These are phyloP conservation scores for Gila robusta DNA, from an alignment of 2,797 vertebrate species.

Conservation along the genomic window DNA sequence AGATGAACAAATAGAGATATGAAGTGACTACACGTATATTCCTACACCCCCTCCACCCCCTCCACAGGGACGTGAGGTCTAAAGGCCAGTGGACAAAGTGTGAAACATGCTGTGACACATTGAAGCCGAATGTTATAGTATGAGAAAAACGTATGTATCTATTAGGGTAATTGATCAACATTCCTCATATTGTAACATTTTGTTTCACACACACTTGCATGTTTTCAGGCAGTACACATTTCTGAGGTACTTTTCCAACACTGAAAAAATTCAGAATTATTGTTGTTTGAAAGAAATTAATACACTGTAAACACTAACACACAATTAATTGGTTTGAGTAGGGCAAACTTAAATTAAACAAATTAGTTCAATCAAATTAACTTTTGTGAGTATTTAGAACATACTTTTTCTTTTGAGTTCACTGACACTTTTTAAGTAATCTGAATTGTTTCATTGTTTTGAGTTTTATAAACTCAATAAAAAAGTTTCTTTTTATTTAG, in stretches of 20 bases:
- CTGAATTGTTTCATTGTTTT: too few relatives aligned
- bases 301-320: too few relatives aligned
- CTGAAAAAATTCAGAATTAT: background rate
- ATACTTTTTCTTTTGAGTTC: too few relatives aligned
- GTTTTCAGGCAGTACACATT: background rate
- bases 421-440: too few relatives aligned
- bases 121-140: background rate
- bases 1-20: conserved; percentile 66
- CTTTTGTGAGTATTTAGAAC: too few relatives aligned
- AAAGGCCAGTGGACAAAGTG: background rate
- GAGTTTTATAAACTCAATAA: too few relatives aligned
- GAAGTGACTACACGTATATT: background rate
- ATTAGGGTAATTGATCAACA: background rate
- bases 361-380: too few relatives aligned
- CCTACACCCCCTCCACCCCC: too few relatives aligned
- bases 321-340: too few relatives aligned
- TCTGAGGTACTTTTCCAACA: background rate
- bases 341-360: too few relatives aligned
- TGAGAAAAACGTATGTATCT: background rate
- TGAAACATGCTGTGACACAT: background rate
- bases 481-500: too few relatives aligned
- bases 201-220: background rate
- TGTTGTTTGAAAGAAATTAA: background rate
- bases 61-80: background rate
- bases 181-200: background rate